phyloP scores from a whole-genome alignment of 2,113 vertebrate species.

The Anhinga rufa region DNA sequence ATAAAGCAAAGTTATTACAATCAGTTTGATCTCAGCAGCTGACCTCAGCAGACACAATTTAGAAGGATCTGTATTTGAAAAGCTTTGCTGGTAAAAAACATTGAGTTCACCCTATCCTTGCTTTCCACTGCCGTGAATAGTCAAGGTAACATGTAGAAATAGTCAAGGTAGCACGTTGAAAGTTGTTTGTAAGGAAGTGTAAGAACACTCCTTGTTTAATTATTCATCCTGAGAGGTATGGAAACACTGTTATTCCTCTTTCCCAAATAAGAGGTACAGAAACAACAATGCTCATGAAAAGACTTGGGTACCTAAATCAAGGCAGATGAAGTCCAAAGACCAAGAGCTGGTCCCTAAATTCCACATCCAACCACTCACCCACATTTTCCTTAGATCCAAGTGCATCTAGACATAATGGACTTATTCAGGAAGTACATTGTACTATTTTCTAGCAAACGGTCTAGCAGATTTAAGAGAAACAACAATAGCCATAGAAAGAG shows the following conservation, averaged over 20 bases:
- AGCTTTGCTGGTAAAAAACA: neutral
- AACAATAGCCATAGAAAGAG: neutral
- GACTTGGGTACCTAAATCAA: neutral
- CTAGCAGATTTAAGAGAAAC: neutral
- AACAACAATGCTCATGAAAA: neutral
- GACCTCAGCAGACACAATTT: neutral
- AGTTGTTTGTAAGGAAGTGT: neutral
- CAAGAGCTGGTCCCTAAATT: neutral
- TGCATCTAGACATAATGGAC: neutral
- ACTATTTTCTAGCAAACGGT: neutral
- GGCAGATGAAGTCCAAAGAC: neutral
- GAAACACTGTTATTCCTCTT: neutral
- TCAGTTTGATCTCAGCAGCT: neutral
- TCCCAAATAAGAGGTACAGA: neutral
- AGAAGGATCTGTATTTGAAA: neutral
- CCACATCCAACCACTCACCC: neutral
- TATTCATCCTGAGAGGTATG: neutral
- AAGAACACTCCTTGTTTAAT: neutral
- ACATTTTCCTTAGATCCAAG: neutral
- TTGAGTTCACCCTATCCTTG: neutral
- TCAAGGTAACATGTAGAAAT: neutral
- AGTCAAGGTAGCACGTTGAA: neutral
- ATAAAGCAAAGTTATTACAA: neutral
- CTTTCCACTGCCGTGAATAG: neutral
- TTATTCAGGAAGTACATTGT: neutral